Evolutionary conservation across 2,113 vertebrate species (phyloP), one percentile per base, ranked within the genome.

Genomic region (Esox niger): DNA sequence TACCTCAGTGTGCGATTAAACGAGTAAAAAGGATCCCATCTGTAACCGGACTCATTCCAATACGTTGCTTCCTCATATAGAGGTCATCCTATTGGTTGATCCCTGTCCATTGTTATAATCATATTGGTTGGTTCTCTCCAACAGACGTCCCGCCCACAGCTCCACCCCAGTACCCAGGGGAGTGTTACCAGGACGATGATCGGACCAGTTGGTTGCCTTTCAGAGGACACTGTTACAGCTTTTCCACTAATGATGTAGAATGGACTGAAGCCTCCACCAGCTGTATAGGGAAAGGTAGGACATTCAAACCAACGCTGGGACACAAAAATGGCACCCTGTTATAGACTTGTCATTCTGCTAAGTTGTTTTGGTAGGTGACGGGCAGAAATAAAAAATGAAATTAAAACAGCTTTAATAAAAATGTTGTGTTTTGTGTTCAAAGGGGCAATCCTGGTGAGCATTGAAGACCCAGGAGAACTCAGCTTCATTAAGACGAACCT

Each of bases 211-310:
- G 96, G 96, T 70, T 95, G 58, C 95, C 96, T 17, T 97, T 87
- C 71, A 90, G 87, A 35, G 87, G 87, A n/a, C 81, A 95, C 46
- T 98, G 96, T 67, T 98, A 98, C 74, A 85, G 92, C 54, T 87
- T 97, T 57, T 74, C 94, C 57, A 89, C 88, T 9, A 87, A 92
- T 0, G 82, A 83, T 56, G 85, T 85, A 2, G 90, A 90, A 72
- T 98, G 96, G 96, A 78, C 93, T 17, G 84, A 91, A n/a, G 94
- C 96, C 2, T 93, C 93, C 15, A 87, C 92, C 68, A 90, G 91
- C 73, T 98, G 96, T 78, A 86, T 89, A 26, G 79, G 89, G 33
- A 81, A 92, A 60, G 94, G 96, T 96, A 76, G 79, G 72, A 52
- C 5, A 1, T 15, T 43, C 38, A 43, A 43, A 4, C 38, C 38